Evolutionary conservation across 2,113 vertebrate genomes (phyloP), one percentile per base, ranked within the genome.

Genomic region (Coreoperca whiteheadi): DNA sequence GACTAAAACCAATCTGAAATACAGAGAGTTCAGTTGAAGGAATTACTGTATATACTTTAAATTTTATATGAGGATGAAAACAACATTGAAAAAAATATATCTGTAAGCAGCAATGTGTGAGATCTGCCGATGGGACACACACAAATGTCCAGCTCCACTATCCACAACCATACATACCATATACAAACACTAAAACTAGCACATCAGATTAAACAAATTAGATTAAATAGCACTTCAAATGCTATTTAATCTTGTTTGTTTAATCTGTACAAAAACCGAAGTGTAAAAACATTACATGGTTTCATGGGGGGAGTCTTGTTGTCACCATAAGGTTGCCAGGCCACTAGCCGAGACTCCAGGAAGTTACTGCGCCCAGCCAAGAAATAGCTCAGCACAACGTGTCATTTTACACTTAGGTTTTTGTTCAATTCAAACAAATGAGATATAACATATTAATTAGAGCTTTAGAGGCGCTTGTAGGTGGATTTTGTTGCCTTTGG

Each of bases 161-260:
- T 54, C 16, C 28, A 50, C 34, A 59, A 61, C 48, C 25, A 34
- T 39, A 67, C 43, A 66, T 12, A 54, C 25, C 56, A 48, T 74
- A 84, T 61, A 82, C 75, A 68, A 68, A 68, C 59, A 78, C 32
- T 48, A 59, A 81, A 85, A 64, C 41, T 37, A 59, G 30, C 21
- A 75, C 25, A 25, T 74, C 69, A 71, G 54, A 84, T 84, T 74
- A 60, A 75, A 79, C 50, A 71, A 54, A 39, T 21, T 7, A 54
- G 57, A 79, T 75, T 48, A 39, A 75, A 78, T 28, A 4, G 41
- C 32, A 37, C 32, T 20, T 15, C n/a, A 68, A 69, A 81, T 81
- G 48, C 0, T 53, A 23, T 71, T 60, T 81, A 51, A 70, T 70
- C 64, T 25, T 25, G n/a, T 66, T 67, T 34, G 28, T 67, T 81